These are phyloP conservation scores for Drosophila buzzatii DNA, from an alignment of 2,888 invertebrate species.

Conservation along the genomic window DNA sequence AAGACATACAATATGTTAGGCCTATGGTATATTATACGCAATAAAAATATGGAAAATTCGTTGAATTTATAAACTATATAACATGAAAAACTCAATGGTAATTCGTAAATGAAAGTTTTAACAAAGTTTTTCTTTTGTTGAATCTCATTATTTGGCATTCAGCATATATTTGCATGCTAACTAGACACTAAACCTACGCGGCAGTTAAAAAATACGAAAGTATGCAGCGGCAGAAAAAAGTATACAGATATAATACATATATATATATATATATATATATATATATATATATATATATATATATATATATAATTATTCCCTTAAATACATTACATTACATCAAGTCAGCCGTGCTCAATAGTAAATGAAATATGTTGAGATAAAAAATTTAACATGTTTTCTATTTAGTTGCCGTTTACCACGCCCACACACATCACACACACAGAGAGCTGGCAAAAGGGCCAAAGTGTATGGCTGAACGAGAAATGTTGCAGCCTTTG, in stretches of 20 bases:
- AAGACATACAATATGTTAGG: not conserved
- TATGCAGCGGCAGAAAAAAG: not conserved
- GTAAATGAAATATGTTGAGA: not conserved
- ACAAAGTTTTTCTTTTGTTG: not conserved
- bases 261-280: not conserved
- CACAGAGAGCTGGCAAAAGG: conserved; percentile 12
- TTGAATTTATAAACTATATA: not conserved
- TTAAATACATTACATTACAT: not conserved
- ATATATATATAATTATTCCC: not conserved
- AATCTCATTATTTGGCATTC: not conserved
- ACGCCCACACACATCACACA: not conserved
- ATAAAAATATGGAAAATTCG: not conserved
- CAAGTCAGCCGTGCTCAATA: not conserved
- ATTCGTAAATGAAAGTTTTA: not conserved
- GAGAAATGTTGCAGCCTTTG: conserved; percentile 66
- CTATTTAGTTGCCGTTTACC: not conserved
- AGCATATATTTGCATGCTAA: conserved; percentile 4
- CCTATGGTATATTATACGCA: not conserved
- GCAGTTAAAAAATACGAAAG: not conserved
- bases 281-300: not conserved
- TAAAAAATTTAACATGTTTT: not conserved
- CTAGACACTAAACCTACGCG: not conserved
- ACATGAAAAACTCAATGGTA: not conserved
- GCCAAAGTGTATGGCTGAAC: conserved; percentile 33
- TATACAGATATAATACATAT: not conserved